phyloP scores from a whole-genome alignment of 2,888 invertebrate genomes.

The Synanthedon andrenaeformis region DNA sequence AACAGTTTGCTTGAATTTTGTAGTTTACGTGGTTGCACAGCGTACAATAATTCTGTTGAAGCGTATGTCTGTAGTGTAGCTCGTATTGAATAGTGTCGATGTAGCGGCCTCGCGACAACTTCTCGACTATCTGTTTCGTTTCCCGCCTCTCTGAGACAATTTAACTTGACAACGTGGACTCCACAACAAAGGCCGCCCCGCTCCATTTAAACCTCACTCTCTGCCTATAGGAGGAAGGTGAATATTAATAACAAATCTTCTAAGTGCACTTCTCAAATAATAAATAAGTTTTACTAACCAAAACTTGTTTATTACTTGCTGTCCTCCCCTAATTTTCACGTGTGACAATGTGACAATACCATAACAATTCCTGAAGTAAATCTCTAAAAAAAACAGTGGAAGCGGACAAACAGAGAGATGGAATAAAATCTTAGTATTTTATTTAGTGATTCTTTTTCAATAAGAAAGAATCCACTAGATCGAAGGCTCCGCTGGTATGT shows the following conservation, averaged over 20 bases:
- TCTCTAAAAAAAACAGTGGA: too few species aligned
- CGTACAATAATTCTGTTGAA: background rate
- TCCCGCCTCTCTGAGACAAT: conserved; percentile 62
- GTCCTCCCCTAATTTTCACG: too few species aligned
- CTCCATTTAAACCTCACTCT: conserved; percentile 51
- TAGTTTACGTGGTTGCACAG: background rate
- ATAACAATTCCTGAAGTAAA: too few species aligned
- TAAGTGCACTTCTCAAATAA: too few species aligned
- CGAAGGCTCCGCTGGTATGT: too few species aligned
- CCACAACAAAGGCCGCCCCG: conserved; percentile 51
- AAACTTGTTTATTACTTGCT: background rate
- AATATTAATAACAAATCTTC: conserved; percentile 19
- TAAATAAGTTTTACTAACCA: too few species aligned
- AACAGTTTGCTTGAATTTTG: background rate
- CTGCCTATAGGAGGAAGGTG: conserved; percentile 28
- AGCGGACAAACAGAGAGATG: too few species aligned
- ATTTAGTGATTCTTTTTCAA: too few species aligned
- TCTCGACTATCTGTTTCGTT: conserved; percentile 64
- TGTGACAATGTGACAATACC: too few species aligned
- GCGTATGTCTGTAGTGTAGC: background rate
- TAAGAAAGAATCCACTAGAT: too few species aligned
- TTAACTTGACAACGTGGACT: conserved; percentile 64
- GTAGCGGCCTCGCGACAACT: conserved; percentile 51
- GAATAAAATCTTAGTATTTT: too few species aligned
- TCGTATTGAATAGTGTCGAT: conserved; percentile 57